These are phyloP conservation scores for Pristionchus mayeri DNA, from an alignment of 2,888 invertebrate species.

Conservation along the genomic window DNA sequence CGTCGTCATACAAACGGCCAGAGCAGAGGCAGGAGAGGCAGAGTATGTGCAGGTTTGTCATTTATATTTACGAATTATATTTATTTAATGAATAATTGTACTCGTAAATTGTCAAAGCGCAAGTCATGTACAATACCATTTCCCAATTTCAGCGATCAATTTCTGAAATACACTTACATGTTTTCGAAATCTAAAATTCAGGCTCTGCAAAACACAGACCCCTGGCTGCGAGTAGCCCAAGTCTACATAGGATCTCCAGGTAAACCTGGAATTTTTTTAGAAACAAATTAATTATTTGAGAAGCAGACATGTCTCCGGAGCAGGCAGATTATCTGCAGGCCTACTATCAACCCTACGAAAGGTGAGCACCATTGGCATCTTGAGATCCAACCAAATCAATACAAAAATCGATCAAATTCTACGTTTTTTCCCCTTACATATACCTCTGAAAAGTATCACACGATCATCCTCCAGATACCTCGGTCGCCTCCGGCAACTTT, in stretches of 20 bases:
- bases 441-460: not conserved
- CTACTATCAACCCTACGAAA: conserved; percentile 46
- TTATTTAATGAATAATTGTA: not conserved
- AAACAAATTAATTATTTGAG: not conserved
- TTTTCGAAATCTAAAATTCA: not conserved
- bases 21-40: not conserved
- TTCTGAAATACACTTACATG: no score
- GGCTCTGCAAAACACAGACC: conserved; percentile 24
- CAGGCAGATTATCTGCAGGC: conserved; percentile 10
- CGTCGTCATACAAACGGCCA: conserved; percentile 15
- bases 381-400: not conserved
- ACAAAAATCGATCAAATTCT: no score
- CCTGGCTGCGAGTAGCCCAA: conserved; percentile 27
- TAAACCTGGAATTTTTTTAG: not conserved
- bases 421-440: no score
- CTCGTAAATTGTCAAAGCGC: not conserved
- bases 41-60: conserved; percentile 25
- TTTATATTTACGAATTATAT: not conserved
- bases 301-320: not conserved
- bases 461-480: conserved; percentile 10
- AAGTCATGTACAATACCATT: no score
- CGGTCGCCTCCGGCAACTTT: conserved; percentile 34
- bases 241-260: conserved; percentile 28
- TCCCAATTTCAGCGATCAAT: no score
- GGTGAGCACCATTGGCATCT: not conserved